A percentile compares a stretch with the other conserved stretches of the same genome.
Conservation (phyloP, 2,113 vertebrate genomes). For the human region GRCh38 chr6:97627501-97628000, state of each 20-base stretch:
- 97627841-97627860: neutral
- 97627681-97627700: conserved; percentile 34
- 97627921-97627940: conserved; percentile 40
- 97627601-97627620: conserved; percentile 55
- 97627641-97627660: conserved; percentile 61
- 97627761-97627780: conserved; percentile 36
- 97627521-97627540: conserved; percentile 83
- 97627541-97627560: conserved; percentile 79
- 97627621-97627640: conserved; percentile 74
- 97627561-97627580: conserved; percentile 68
- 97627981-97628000: conserved; percentile 1
- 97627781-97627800: conserved; percentile 28
- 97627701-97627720: conserved; percentile 65
- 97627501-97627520: conserved; percentile 86
- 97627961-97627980: neutral
- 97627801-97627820: conserved; percentile 7
- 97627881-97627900: neutral
- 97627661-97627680: conserved; percentile 68
- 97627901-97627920: neutral
- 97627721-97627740: conserved; percentile 15
- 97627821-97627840: conserved; percentile 11
- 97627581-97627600: conserved; percentile 58
- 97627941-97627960: neutral
- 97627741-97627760: conserved; percentile 25
- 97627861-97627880: neutral